phyloP scores from a whole-genome alignment of 2,113 vertebrate genomes.

The Archocentrus centrarchus region DNA sequence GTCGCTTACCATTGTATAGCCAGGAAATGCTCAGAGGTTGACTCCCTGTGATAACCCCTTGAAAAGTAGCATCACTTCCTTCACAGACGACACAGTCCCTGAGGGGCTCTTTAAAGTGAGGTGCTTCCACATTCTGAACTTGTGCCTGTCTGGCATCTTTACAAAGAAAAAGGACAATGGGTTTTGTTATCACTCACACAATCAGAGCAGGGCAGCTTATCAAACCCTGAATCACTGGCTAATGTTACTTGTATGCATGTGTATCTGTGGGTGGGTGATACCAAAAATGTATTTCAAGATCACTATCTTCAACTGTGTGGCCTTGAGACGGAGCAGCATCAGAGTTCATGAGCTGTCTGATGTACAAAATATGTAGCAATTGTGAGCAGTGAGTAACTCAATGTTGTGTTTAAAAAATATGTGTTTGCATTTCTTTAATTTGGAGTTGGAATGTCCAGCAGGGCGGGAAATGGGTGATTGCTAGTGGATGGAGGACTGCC shows the following conservation, averaged over 20 bases:
- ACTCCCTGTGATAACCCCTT: slow-evolving; percentile 68
- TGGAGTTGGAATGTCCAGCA: slow-evolving; percentile 36
- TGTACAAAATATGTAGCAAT: not conserved
- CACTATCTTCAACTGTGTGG: not conserved
- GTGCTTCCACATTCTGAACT: not conserved
- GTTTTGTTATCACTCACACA: not conserved
- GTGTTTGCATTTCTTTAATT: slow-evolving; percentile 24
- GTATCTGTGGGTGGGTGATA: not conserved
- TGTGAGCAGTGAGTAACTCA: not conserved
- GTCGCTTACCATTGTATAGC: slow-evolving; percentile 66
- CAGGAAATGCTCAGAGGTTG: slow-evolving; percentile 65
- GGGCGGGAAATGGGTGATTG: slow-evolving; percentile 3
- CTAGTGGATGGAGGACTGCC: slow-evolving; percentile 16
- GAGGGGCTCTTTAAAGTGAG: slow-evolving; percentile 50
- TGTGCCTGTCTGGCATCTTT: slow-evolving; percentile 42
- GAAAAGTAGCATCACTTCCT: slow-evolving; percentile 61
- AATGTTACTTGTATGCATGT: not conserved
- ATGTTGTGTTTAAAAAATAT: not conserved
- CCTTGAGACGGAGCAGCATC: not conserved
- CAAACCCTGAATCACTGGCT: not conserved
- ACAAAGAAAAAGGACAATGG: slow-evolving; percentile 16
- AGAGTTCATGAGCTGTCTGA: not conserved
- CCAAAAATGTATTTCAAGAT: not conserved
- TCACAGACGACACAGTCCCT: slow-evolving; percentile 30
- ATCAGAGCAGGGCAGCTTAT: not conserved